Conservation (phyloP, 1,140 invertebrate species). For the Drosophila kikkawai region DNA sequence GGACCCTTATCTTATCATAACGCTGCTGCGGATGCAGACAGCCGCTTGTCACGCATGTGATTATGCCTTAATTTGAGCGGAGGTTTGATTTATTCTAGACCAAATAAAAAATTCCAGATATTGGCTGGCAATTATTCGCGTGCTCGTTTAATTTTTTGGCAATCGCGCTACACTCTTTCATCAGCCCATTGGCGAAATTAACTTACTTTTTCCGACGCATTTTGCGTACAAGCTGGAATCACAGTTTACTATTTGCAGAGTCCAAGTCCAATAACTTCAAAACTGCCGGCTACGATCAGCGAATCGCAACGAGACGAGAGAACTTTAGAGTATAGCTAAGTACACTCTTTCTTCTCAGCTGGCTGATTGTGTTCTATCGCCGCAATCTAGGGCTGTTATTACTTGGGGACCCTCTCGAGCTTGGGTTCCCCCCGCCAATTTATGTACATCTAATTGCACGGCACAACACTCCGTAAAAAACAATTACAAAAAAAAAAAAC, state of each 20-base stretch:
- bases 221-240: conserved; percentile 18
- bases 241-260: background rate
- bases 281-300: conserved; percentile 23
- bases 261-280: conserved; percentile 17
- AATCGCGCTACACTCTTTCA: conserved; percentile 36
- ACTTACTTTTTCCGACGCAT: conserved; percentile 60
- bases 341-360: conserved; percentile 3
- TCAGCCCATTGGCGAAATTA: conserved; percentile 36
- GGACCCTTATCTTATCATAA: conserved; percentile 61
- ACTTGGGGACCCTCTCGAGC: conserved; percentile 23
- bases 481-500: conserved; percentile 16
- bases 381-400: conserved; percentile 26
- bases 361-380: conserved; percentile 31
- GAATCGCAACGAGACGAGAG: conserved; percentile 34
- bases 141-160: conserved; percentile 19
- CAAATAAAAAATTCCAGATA: conserved; percentile 40
- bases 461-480: conserved; percentile 38
- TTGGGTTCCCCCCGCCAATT: conserved; percentile 33
- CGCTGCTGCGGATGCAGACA: conserved; percentile 50
- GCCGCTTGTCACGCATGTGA: conserved; percentile 77
- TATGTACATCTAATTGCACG: conserved; percentile 61
- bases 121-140: conserved; percentile 23
- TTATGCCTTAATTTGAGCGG: conserved; percentile 77
- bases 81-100: conserved; percentile 69
- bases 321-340: conserved; percentile 16